Base-by-base conservation (phyloP, 2,797 vertebrate species). In the Hydrophis major region DNA sequence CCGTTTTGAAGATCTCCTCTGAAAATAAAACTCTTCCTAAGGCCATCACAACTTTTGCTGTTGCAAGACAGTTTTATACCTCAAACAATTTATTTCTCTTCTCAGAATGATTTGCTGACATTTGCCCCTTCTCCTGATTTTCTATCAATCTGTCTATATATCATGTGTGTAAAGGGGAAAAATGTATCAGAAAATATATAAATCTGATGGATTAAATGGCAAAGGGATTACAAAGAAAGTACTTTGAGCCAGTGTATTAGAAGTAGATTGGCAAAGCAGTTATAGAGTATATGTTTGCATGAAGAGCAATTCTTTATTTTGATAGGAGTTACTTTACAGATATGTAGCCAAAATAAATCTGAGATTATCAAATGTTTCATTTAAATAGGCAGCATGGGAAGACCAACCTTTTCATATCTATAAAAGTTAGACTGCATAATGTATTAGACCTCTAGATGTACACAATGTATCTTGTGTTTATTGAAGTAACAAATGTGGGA, bases 41-140 rank as follows among this genome's bases (percentile, higher is more conserved):
- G 25, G 0, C 87, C 83, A 89, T 59, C 3, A 28, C 25, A 50
- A 87, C 10, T 93, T 7, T 87, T 89, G 5, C 32, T 93, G 28
- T 4, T 56, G 61, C 92, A 94, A 88, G 20, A 66, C 22, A 18
- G 92, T 94, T 94, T 93, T 88, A 89, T 61, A 1, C 16, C 20
- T 74, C 2, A 87, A 42, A 32, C 59, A 50, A 87, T 20, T 94
- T 94, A 4, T 90, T 96, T 91, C 56, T 94, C 4, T 66, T 60
- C 57, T 92, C 50, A 22, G 47, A 93, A 32, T 88, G 20, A 86
- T 69, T 8, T 91, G 14, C 78, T 89, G 37, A 86, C 86, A 32
- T 14, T 57, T 93, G 25, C 63, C 59, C 11, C 16, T 69, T 57
- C 1, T n/a, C 0, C 3, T 2, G 0, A 87, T 94, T 95, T 93